phyloP scores from a whole-genome alignment of 2,797 vertebrate species.

The Danionella dracula region DNA sequence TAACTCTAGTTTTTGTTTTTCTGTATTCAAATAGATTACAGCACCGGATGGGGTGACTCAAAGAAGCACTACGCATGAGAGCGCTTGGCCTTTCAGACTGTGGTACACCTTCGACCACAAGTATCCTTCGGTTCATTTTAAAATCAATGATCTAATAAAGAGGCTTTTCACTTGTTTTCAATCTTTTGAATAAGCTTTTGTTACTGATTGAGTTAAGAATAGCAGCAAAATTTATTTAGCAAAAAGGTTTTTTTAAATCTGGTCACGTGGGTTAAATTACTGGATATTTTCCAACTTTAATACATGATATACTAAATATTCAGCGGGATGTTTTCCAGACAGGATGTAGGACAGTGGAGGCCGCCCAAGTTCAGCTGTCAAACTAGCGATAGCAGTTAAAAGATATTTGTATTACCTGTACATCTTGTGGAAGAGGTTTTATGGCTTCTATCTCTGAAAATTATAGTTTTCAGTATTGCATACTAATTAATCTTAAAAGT shows the following conservation, averaged over 20 bases:
- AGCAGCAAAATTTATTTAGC: too few relatives aligned
- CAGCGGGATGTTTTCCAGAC: neutral
- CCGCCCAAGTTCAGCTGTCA: neutral
- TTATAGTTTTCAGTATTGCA: too few relatives aligned
- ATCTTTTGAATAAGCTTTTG: too few relatives aligned
- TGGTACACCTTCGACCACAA: constrained; percentile 98
- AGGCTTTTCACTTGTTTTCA: neutral
- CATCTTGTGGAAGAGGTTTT: too few relatives aligned
- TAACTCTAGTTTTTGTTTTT: neutral
- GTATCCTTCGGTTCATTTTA: constrained; percentile 79
- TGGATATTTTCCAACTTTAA: neutral
- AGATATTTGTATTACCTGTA: too few relatives aligned
- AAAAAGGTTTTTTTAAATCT: too few relatives aligned
- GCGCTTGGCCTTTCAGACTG: constrained; percentile 92
- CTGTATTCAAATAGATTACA: constrained; percentile 54
- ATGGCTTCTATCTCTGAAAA: too few relatives aligned
- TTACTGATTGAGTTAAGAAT: too few relatives aligned
- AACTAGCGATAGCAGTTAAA: too few relatives aligned
- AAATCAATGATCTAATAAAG: neutral
- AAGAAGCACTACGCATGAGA: constrained; percentile 86
- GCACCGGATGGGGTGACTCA: constrained; percentile 75
- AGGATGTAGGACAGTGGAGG: constrained; percentile 1
- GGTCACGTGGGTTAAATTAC: neutral
- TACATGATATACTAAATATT: neutral
- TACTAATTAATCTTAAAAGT: too few relatives aligned